phyloP scores from a whole-genome alignment of 1,140 invertebrate species.

The Bombus terrestris region DNA sequence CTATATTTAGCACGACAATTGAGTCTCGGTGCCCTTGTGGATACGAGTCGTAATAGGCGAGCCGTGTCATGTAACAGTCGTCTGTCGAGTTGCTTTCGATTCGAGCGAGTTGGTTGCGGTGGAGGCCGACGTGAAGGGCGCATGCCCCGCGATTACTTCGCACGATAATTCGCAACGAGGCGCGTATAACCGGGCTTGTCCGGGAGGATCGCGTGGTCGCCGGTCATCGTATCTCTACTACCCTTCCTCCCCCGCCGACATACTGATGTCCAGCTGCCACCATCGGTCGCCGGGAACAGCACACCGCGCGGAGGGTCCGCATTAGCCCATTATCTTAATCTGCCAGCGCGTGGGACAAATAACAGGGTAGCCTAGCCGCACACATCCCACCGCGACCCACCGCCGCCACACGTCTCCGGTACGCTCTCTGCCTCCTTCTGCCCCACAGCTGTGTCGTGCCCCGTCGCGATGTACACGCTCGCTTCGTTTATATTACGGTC shows the following conservation, averaged over 20 bases:
- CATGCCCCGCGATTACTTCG: conserved; percentile 57
- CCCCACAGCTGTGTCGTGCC: conserved; percentile 5
- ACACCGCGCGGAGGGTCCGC: conserved; percentile 47
- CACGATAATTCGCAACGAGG: conserved; percentile 65
- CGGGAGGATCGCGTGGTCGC: conserved; percentile 65
- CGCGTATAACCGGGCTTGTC: conserved; percentile 47
- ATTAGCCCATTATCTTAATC: conserved; percentile 73
- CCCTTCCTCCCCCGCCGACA: conserved; percentile 28
- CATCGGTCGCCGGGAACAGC: conserved; percentile 34
- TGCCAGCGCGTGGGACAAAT: conserved; percentile 68
- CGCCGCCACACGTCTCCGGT: neutral
- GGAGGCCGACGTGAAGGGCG: neutral
- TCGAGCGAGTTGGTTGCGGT: conserved; percentile 9
- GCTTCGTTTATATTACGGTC: conserved; percentile 2
- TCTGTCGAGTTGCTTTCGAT: conserved; percentile 22
- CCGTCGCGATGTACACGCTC: conserved; percentile 20
- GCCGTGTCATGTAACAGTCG: conserved; percentile 41
- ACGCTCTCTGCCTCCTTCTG: neutral
- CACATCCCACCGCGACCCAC: neutral
- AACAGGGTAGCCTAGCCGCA: conserved; percentile 56
- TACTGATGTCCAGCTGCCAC: conserved; percentile 36
- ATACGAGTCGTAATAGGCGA: conserved; percentile 1
- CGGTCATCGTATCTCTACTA: conserved; percentile 63
- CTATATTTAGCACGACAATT: too few relatives aligned
- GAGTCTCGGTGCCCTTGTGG: too few relatives aligned